Evolutionary conservation across 2,888 invertebrate genomes (phyloP), one percentile per base, ranked within the genome.

Genomic region (Ypsolopha sequella): DNA sequence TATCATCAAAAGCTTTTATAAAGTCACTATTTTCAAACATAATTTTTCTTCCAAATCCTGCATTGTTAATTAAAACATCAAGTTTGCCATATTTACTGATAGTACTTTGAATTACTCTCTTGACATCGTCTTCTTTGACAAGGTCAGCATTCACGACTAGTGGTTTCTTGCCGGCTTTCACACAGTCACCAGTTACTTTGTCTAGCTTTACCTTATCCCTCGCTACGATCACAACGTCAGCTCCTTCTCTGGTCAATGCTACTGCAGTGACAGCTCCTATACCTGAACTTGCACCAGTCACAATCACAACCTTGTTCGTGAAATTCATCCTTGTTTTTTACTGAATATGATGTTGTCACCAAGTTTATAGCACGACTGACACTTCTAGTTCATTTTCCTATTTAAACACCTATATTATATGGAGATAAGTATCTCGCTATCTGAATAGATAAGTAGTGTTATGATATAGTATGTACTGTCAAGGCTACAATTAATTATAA

Each of bases 231-330:
- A 70, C 61, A 0, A 80, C 61, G 14, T 60, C 58, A 1, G 77
- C 78, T 11, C 72, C 68, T 35, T 74, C 64, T 50, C 64, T 68
- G 35, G 69, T 60, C 14, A 76, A 73, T 0, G 53, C n/a, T 10
- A 66, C 52, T 0, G 73, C 75, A 9, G 66, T 62, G 1, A 68
- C 56, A 0, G 70, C 73, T 7, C 77, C 76, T 2, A 79, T 76
- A 0, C 76, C 76, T 7, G 77, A 76, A 54, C 77, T 78, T 0
- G 75, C 72, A 1, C 79, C 80, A 0, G 75, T 77, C 0, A 80
- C 64, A 8, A 80, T 62, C 7, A 78, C 70, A 0, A 73, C 68
- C 65, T 73, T 76, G 8, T 63, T 56, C 1, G 57, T 56, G 46
- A 78, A 79, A 61, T 72, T 66, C 71, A 78, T 72, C 24, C 2